Base-by-base conservation (phyloP, 2,797 vertebrate genomes). In the Nasua narica region DNA sequence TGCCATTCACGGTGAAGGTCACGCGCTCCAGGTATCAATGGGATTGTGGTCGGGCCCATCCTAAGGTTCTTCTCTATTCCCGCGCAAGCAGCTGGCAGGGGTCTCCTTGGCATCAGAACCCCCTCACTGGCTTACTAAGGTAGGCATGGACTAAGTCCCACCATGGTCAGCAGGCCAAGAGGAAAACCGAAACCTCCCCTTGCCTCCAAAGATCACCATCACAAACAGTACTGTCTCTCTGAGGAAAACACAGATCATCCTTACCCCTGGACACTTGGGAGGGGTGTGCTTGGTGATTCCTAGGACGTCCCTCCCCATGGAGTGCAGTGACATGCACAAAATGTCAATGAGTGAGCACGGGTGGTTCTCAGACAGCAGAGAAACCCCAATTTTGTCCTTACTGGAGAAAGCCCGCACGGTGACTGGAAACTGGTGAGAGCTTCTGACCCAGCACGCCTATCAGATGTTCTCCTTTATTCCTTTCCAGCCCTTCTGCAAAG, bases 231-330 rank as follows among this genome's bases (percentile, higher is more conserved):
- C 15, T 1, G 35, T n/a, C 14, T 67, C 27, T 43, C 77, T 6
- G 19, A 50, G 32, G 56, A 50, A 83, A 65, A 65, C 9, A 37
- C 0, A 2, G 74, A 37, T 18, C 3, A 4, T 15, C 16, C 14
- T 21, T 15, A 87, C 37, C 15, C 11, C 3, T 60, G 35, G 16
- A 21, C 1, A 43, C 16, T 1, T 7, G 25, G 7, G 90, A 83
- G 21, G 27, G 35, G 6, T 0, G 19, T 18, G 54, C 65, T 40
- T 46, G 46, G 77, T 15, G 77, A 35, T 6, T n/a, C 18, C 37
- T 7, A 0, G 1, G 54, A 29, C 77, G 13, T 29, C 48, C 35
- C 0, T 29, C 48, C 35, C 0, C 18, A 4, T 15, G 2, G 16
- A 16, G 56, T 40, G 23, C 48, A 10, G 29, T 37, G 23, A 23